These are phyloP conservation scores for Neocloeon triangulifer DNA, from an alignment of 1,140 invertebrate species.

Conservation along the genomic window DNA sequence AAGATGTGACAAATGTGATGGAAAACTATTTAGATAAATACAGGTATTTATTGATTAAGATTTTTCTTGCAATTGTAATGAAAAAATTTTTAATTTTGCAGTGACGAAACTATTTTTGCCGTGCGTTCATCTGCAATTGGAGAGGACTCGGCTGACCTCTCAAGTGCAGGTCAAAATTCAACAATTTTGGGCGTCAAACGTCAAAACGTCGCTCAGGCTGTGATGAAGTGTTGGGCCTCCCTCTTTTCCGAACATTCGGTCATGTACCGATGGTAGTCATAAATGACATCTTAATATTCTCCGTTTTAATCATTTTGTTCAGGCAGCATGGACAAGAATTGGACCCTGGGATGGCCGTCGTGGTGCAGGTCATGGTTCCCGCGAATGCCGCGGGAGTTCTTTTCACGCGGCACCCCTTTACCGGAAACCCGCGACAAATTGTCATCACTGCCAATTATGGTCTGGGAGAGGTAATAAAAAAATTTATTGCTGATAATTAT, in stretches of 20 bases:
- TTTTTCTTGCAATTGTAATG: no score
- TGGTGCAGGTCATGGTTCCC: conserved; percentile 51
- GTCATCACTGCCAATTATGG: conserved; percentile 60
- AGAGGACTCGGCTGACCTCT: conserved; percentile 53
- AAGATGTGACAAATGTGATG: no score
- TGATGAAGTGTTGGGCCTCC: conserved; percentile 57
- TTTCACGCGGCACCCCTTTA: conserved; percentile 52
- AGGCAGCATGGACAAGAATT: conserved; percentile 42
- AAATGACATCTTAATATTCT: conserved; percentile 3
- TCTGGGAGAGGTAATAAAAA: conserved; percentile 47
- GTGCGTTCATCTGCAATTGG: conserved; percentile 41
- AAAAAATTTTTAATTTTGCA: no score
- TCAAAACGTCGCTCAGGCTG: conserved; percentile 25
- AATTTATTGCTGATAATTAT: no score
- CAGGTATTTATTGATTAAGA: no score
- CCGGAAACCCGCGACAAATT: conserved; percentile 36
- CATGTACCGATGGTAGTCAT: conserved; percentile 35
- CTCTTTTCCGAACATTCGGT: conserved; percentile 50
- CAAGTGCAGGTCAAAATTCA: conserved; percentile 66
- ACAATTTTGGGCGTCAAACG: conserved; percentile 41
- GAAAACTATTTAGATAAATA: no score
- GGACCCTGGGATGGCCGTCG: conserved; percentile 46
- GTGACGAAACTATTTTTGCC: no score
- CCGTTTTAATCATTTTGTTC: conserved; percentile 6
- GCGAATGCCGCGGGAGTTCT: conserved; percentile 51